Conservation (phyloP, 2,113 vertebrate species). For the Kobus ellipsiprymnus region DNA sequence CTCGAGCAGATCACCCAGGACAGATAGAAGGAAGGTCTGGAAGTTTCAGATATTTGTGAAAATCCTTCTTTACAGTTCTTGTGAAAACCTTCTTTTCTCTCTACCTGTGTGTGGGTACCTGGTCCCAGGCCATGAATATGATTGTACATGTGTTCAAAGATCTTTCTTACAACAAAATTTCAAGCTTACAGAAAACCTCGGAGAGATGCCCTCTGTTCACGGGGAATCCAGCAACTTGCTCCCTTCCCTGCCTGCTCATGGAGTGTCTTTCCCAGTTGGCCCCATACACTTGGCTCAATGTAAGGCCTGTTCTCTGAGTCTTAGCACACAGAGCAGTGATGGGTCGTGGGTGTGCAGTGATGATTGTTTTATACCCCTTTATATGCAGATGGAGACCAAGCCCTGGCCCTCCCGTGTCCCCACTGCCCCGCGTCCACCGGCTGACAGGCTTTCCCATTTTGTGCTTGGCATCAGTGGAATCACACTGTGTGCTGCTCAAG, state of each 20-base stretch:
- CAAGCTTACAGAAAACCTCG: background rate
- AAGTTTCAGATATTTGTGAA: background rate
- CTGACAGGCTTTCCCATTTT: no score
- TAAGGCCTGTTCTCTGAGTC: background rate
- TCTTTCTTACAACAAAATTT: background rate
- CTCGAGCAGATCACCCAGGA: background rate
- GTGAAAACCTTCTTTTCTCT: background rate
- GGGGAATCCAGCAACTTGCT: background rate
- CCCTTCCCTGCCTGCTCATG: background rate
- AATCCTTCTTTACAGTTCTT: background rate
- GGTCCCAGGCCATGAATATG: background rate
- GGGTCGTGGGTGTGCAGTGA: no score
- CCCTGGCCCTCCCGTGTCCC: background rate
- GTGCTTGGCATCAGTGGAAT: background rate
- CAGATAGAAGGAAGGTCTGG: background rate
- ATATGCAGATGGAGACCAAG: background rate
- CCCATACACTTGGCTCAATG: background rate
- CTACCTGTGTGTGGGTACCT: background rate
- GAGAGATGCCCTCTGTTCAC: background rate
- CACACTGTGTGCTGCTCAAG: accelerated
- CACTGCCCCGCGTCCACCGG: background rate
- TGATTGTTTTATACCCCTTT: background rate
- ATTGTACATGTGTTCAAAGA: background rate
- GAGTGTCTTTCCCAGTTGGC: background rate
- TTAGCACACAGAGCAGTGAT: background rate